phyloP scores from a whole-genome alignment of 2,888 invertebrate species.

The Camptogramma bilineatum region DNA sequence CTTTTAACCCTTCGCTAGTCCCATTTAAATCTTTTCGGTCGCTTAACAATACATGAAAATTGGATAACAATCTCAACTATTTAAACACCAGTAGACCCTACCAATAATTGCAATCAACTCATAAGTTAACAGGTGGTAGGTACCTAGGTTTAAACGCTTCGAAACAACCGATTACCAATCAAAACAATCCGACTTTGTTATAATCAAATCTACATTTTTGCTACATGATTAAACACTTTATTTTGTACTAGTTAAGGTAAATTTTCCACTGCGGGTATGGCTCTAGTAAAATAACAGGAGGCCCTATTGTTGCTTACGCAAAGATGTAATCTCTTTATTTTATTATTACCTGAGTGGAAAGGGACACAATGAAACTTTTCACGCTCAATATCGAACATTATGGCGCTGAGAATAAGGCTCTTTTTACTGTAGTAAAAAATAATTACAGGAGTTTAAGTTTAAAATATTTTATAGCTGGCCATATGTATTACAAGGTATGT shows the following conservation, averaged over 20 bases:
- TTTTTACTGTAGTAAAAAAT: constrained; percentile 37
- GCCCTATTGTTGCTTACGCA: constrained; percentile 81
- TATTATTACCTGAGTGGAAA: constrained; percentile 79
- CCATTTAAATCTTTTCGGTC: no score
- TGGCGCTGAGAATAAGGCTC: constrained; percentile 32
- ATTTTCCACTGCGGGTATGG: constrained; percentile 45
- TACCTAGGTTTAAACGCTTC: constrained; percentile 62
- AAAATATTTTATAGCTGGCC: constrained; percentile 46
- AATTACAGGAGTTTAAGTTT: constrained; percentile 48
- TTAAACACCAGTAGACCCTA: constrained; percentile 23
- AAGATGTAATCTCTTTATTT: constrained; percentile 82
- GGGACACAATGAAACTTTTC: constrained; percentile 52
- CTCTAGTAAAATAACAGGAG: constrained; percentile 73
- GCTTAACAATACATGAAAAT: constrained; percentile 11
- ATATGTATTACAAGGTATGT: constrained; percentile 39
- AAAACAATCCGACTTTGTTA: constrained; percentile 69
- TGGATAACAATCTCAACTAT: constrained; percentile 16
- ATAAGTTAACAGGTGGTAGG: constrained; percentile 64
- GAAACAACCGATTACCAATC: constrained; percentile 75
- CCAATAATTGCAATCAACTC: constrained; percentile 51
- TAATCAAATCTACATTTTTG: constrained; percentile 57
- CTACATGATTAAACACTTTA: constrained; percentile 50
- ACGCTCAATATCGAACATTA: constrained; percentile 26
- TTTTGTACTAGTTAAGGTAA: constrained; percentile 23
- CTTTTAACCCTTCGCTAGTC: no score